A percentile compares a stretch with the other conserved stretches of the same genome.
phyloP scores from a whole-genome alignment of 2,113 vertebrate species.

The Gnathonemus longibarbis region DNA sequence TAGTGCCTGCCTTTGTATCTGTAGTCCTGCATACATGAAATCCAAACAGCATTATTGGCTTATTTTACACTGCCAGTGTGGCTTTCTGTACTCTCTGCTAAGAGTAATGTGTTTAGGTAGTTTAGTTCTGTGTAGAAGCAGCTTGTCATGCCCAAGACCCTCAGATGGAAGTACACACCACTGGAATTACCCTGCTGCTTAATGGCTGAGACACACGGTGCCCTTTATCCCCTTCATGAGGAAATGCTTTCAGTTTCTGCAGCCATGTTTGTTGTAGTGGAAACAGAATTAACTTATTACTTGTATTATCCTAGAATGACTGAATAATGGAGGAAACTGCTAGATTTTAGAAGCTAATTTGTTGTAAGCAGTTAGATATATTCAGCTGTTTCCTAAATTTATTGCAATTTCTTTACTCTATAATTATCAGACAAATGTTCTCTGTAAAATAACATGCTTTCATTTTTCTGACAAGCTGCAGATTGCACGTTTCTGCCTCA shows the following conservation, averaged over 20 bases:
- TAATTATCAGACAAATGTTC: not conserved
- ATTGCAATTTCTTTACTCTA: not conserved
- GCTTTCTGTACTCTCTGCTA: not conserved
- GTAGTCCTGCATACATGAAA: not conserved
- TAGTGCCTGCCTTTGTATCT: not conserved
- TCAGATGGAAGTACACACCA: not conserved
- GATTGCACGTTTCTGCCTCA: not conserved
- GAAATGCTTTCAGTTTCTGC: not conserved
- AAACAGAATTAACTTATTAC: not conserved
- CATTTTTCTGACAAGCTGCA: not conserved
- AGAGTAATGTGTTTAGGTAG: not conserved
- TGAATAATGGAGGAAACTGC: not conserved
- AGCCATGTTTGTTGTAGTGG: not conserved
- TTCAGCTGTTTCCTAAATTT: not conserved
- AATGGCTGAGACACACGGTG: not conserved
- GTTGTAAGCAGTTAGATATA: not conserved
- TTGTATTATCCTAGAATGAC: not conserved
- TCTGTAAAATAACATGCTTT: not conserved
- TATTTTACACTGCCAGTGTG: not conserved
- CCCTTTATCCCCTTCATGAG: not conserved
- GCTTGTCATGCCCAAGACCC: not conserved
- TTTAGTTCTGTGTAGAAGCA: not conserved
- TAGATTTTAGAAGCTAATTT: not conserved
- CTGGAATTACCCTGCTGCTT: not conserved
- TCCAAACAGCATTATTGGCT: not conserved